A percentile compares a stretch with the other conserved stretches of the same genome.
These are phyloP conservation scores for Morelia viridis DNA, from an alignment of 2,797 vertebrate species.

Conservation along the genomic window DNA sequence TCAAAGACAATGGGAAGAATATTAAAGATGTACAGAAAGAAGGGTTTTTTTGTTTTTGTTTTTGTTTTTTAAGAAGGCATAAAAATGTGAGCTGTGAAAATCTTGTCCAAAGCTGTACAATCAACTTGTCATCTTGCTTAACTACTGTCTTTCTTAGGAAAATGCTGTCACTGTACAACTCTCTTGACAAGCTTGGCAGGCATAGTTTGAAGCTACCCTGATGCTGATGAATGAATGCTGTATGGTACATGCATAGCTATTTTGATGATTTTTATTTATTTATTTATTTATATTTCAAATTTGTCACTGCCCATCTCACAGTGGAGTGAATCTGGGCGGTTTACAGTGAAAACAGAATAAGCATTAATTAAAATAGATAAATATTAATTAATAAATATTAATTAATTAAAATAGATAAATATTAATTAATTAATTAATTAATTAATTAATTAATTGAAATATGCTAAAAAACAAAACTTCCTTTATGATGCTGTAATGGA, in stretches of 20 bases:
- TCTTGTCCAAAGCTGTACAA: neutral
- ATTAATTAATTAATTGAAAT: too few relatives aligned
- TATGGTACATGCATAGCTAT: neutral
- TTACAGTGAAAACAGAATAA: too few relatives aligned
- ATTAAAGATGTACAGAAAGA: neutral
- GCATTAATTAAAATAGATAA: too few relatives aligned
- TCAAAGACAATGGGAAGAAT: neutral
- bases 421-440: too few relatives aligned
- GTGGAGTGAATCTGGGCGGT: too few relatives aligned
- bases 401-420: too few relatives aligned
- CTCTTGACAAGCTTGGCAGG: slow-evolving; percentile 15
- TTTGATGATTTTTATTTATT: neutral
- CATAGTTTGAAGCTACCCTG: neutral
- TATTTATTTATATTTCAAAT: too few relatives aligned
- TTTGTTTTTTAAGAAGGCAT: neutral
- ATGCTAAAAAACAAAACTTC: too few relatives aligned
- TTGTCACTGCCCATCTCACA: too few relatives aligned
- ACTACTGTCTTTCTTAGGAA: neutral
- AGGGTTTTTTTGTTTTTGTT: too few relatives aligned
- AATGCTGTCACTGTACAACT: neutral
- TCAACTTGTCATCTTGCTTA: neutral
- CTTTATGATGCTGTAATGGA: too few relatives aligned
- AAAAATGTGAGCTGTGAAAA: neutral
- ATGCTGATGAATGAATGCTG: neutral
- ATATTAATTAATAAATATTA: too few relatives aligned